Evolutionary conservation across 2,797 vertebrate species (phyloP).

Genomic region (Melanotaenia maccullochi): DNA sequence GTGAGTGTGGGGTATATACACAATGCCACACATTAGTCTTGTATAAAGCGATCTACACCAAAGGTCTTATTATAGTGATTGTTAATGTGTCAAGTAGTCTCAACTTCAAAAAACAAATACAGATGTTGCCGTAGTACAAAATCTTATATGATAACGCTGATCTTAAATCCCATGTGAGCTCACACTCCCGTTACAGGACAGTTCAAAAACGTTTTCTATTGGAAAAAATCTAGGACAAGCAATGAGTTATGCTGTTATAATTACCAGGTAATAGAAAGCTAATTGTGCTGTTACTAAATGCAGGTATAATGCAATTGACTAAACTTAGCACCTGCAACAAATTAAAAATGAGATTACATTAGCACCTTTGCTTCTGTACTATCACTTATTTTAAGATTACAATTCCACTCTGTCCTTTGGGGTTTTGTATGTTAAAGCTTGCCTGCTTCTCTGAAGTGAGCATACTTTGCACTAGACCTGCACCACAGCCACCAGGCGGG

Average conservation of each 20-base stretch:
- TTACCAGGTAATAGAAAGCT: slow-evolving; percentile 62
- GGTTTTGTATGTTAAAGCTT: slow-evolving; percentile 1
- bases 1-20: background rate
- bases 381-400: slow-evolving; percentile 23
- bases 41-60: background rate
- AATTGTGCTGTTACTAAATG: slow-evolving; percentile 55
- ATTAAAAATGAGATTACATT: background rate
- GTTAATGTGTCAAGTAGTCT: background rate
- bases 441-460: slow-evolving; percentile 24
- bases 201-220: too few relatives aligned
- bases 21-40: background rate
- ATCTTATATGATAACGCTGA: too few relatives aligned
- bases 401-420: slow-evolving; percentile 16
- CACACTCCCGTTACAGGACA: too few relatives aligned
- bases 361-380: slow-evolving; percentile 12
- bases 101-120: background rate
- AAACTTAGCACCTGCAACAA: slow-evolving; percentile 28
- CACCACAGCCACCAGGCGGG: slow-evolving; percentile 7
- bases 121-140: too few relatives aligned
- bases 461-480: slow-evolving; percentile 22
- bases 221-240: slow-evolving; percentile 25
- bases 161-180: background rate
- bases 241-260: slow-evolving; percentile 60
- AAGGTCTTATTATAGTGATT: background rate
- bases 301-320: slow-evolving; percentile 37